phyloP scores from a whole-genome alignment of 2,888 invertebrate species.

The Noctuana brunneofusca region DNA sequence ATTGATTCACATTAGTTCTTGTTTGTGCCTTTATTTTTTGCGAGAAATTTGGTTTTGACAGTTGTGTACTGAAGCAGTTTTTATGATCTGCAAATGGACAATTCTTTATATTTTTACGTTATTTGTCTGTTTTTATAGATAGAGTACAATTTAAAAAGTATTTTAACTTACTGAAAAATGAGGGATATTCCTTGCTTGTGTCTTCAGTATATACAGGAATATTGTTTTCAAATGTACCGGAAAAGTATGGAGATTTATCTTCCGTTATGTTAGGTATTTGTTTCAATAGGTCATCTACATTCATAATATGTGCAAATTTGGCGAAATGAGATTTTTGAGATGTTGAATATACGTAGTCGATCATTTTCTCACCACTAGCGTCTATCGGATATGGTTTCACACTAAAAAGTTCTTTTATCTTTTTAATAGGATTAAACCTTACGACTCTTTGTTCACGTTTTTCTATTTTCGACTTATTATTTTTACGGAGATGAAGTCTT shows the following conservation, averaged over 20 bases:
- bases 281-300: constrained; percentile 48
- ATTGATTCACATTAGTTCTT: no score
- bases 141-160: not conserved
- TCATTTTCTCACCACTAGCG: constrained; percentile 20
- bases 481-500: constrained; percentile 43
- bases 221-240: not conserved
- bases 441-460: constrained; percentile 43
- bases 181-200: not conserved
- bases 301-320: constrained; percentile 28
- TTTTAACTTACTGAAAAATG: constrained; percentile 10
- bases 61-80: not conserved
- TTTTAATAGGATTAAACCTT: constrained; percentile 57
- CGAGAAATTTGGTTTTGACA: not conserved
- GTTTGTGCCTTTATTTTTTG: not conserved
- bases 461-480: constrained; percentile 40
- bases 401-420: constrained; percentile 52
- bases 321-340: not conserved
- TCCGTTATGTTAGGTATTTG: constrained; percentile 56
- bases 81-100: constrained; percentile 14
- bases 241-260: constrained; percentile 11
- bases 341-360: constrained; percentile 39
- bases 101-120: not conserved
- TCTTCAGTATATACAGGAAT: no score
- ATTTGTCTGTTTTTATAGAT: not conserved
- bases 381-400: constrained; percentile 34